Evolutionary conservation across 1,140 invertebrate species (phyloP).

Genomic region (Drosophila lacertosa): DNA sequence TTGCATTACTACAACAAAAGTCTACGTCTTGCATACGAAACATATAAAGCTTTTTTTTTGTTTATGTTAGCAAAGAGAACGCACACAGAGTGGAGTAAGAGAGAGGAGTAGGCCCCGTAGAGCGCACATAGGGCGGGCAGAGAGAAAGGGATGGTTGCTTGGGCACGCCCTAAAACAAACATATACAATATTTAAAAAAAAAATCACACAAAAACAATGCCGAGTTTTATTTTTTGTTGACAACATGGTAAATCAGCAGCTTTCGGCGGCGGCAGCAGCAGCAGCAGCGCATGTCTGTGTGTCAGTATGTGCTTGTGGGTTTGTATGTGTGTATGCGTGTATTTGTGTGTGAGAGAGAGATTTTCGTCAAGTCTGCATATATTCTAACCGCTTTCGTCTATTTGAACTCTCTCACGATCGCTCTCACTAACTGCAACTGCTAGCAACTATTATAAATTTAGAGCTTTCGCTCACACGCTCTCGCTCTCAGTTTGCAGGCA

Average conservation of each 20-base stretch:
- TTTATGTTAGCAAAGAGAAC: slow-evolving; percentile 9
- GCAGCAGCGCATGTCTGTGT: slow-evolving; percentile 9
- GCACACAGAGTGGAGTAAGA: slow-evolving; percentile 21
- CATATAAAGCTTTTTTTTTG: slow-evolving; percentile 31
- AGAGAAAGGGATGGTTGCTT: not conserved
- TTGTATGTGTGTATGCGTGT: slow-evolving; percentile 18
- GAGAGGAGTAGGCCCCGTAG: slow-evolving; percentile 1
- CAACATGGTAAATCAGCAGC: slow-evolving; percentile 47
- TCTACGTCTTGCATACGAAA: slow-evolving; percentile 44
- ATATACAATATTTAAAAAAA: not conserved
- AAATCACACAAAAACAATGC: slow-evolving; percentile 7
- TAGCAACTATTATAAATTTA: slow-evolving; percentile 14
- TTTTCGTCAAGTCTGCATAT: slow-evolving; percentile 16
- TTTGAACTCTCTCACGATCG: slow-evolving; percentile 29
- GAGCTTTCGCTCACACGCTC: slow-evolving; percentile 38
- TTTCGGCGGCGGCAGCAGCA: slow-evolving; percentile 22
- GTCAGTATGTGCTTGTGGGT: not conserved
- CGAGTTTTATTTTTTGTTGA: slow-evolving; percentile 21
- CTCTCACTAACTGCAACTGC: slow-evolving; percentile 23
- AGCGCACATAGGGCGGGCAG: slow-evolving; percentile 1
- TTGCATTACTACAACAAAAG: slow-evolving; percentile 45
- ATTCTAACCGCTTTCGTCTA: slow-evolving; percentile 15
- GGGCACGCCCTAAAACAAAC: not conserved
- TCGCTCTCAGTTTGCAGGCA: slow-evolving; percentile 11
- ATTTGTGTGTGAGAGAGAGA: slow-evolving; percentile 3